Evolutionary conservation across 2,797 vertebrate genomes (phyloP).

Genomic region (Heterohyrax brucei): DNA sequence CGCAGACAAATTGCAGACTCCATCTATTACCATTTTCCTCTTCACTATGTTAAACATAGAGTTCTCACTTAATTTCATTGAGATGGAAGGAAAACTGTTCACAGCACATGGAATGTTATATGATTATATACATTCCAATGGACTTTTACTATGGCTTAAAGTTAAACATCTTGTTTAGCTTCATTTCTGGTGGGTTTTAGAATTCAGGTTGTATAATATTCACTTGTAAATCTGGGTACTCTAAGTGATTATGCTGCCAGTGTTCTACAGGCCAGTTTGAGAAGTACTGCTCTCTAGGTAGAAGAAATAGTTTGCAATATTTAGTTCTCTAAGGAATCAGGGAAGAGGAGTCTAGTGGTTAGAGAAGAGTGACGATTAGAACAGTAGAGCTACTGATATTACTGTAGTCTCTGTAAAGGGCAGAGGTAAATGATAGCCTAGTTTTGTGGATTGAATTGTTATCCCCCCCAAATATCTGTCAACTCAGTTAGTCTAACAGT

Average conservation of each 20-base stretch:
- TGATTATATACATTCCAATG: neutral
- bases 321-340: slow-evolving; percentile 20
- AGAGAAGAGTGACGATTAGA: neutral
- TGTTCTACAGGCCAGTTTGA: neutral
- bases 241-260: neutral
- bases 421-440: neutral
- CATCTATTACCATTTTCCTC: neutral
- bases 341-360: neutral
- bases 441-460: too few relatives aligned
- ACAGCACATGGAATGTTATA: neutral
- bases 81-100: neutral
- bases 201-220: neutral
- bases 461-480: too few relatives aligned
- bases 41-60: neutral
- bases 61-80: neutral
- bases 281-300: neutral
- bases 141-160: neutral
- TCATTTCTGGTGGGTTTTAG: neutral
- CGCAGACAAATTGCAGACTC: neutral
- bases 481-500: too few relatives aligned
- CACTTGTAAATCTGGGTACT: neutral
- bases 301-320: neutral
- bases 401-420: neutral
- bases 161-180: neutral
- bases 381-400: neutral